Conservation (phyloP, 2,888 invertebrate species). For the Spodoptera exigua region DNA sequence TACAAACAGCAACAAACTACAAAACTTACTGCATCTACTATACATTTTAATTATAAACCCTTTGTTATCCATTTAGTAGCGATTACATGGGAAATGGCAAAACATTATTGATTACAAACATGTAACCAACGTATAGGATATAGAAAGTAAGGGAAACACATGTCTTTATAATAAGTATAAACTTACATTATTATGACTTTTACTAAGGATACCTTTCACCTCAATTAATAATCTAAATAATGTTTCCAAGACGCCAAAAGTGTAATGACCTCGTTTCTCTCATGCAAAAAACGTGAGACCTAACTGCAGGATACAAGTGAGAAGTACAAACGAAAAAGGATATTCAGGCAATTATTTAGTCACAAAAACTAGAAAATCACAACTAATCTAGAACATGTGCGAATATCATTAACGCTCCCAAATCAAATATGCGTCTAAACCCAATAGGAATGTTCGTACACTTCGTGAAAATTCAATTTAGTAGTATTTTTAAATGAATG, state of each 20-base stretch:
- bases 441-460: slow-evolving; percentile 9
- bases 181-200: no score
- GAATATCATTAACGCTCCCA: slow-evolving; percentile 35
- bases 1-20: no score
- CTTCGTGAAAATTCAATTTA: slow-evolving; percentile 11
- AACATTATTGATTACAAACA: no score
- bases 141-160: no score
- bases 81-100: no score
- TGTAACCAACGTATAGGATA: no score
- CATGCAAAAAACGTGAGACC: slow-evolving; percentile 22
- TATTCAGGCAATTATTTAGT: slow-evolving; percentile 27
- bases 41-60: no score
- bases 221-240: background rate
- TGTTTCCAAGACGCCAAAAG: background rate
- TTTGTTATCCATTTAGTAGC: no score
- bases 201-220: no score
- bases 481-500: slow-evolving; percentile 5
- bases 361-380: slow-evolving; percentile 34
- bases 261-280: slow-evolving; percentile 2
- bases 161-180: no score
- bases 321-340: slow-evolving; percentile 29
- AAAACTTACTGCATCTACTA: no score
- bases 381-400: slow-evolving; percentile 31
- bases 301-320: slow-evolving; percentile 4
- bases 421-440: slow-evolving; percentile 1